Base-by-base conservation (phyloP, 2,797 vertebrate species). In the Lepilemur septentrionalis region DNA sequence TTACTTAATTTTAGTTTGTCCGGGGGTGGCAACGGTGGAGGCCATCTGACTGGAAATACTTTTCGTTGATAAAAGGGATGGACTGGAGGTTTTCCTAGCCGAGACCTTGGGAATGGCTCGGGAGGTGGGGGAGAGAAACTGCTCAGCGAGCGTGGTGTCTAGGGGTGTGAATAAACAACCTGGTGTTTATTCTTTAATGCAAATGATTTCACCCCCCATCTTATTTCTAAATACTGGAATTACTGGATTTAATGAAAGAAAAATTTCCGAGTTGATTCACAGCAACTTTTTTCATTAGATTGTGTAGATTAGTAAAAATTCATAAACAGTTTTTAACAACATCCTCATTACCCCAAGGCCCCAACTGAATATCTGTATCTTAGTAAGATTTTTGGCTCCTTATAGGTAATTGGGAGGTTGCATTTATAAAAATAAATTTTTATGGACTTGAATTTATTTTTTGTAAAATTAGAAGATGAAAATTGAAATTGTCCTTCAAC, bases 101-200 rank as follows among this genome's bases (percentile, higher is more conserved):
- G 28, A 96, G 92, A 94, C 70, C 41, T 92, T 72, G 61, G 18
- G 59, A 69, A 52, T 65, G 52, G 69, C 38, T 38, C 38, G 38
- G n/a, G 43, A 59, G 67, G 30, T 17, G 78, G 72, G 25, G 73
- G 52, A 78, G 17, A 63, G 32, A 95, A 83, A 32, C 43, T 9
- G 55, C 55, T 86, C 32, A 30, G 91, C 55, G 55, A 83, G 38
- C 8, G 1, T 75, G 65, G 14, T 38, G 75, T 81, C 59, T 89
- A 70, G 13, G 61, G 88, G 32, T 82, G 92, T 86, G 93, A 88
- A 96, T 91, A 67, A 67, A 43, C 95, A 96, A 94, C 9, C 35
- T n/a, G 91, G 52, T 91, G 72, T 97, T 97, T 97, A 96, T 97
- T 97, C 69, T 98, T 95, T 82, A 93, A 97, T 93, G 97, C 72